A percentile compares a stretch with the other conserved stretches of the same genome.
phyloP scores from a whole-genome alignment of 2,113 vertebrate genomes.

The Sander lucioperca region DNA sequence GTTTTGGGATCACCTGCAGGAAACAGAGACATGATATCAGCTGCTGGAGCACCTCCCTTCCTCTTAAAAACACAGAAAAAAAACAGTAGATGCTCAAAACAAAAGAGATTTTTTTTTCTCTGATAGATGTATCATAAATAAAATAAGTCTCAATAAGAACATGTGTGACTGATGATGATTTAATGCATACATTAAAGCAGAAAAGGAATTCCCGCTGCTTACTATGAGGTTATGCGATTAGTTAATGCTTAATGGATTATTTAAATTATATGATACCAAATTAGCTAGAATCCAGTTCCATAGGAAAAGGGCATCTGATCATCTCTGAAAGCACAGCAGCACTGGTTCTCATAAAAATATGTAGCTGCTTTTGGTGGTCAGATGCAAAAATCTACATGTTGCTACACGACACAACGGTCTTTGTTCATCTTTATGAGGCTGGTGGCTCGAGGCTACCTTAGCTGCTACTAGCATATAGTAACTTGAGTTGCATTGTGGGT shows the following conservation, averaged over 20 bases:
- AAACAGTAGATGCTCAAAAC: background rate
- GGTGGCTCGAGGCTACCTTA: background rate
- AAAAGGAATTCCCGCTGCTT: background rate
- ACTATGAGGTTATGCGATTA: constrained; percentile 1
- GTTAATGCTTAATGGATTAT: constrained; percentile 3
- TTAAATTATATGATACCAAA: background rate
- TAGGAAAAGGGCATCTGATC: background rate
- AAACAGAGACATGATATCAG: constrained; percentile 33
- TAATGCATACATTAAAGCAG: background rate
- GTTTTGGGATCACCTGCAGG: constrained; percentile 95
- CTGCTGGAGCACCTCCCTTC: background rate
- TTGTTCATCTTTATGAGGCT: background rate
- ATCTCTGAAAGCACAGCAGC: background rate
- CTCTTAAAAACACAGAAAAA: constrained; percentile 7
- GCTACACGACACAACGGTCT: background rate
- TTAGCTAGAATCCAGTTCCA: constrained; percentile 9
- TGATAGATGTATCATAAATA: background rate
- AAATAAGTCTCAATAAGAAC: background rate
- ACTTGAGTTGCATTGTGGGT: background rate
- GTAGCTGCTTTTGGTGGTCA: background rate
- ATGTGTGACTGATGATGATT: background rate
- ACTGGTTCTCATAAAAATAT: background rate
- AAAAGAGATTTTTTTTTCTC: too few species aligned
- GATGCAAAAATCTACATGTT: background rate
- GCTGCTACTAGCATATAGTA: too few species aligned